Evolutionary conservation across 2,797 vertebrate species (phyloP), one percentile per base, ranked within the genome.

Genomic region (Zalophus californianus): DNA sequence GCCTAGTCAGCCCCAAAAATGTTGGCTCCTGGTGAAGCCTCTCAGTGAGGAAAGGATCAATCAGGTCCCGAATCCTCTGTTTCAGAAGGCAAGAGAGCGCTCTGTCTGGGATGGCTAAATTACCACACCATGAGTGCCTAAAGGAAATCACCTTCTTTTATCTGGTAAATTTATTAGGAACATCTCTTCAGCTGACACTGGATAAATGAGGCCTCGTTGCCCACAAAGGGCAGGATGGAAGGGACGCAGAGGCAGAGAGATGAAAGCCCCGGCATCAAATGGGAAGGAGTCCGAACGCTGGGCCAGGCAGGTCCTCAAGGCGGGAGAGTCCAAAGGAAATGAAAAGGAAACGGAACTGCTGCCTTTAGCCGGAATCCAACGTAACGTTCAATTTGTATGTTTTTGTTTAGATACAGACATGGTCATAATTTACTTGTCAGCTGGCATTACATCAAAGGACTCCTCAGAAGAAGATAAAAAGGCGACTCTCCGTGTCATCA

Each of bases 401-500:
- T 94, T 97, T 7, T 93, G 95, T 96, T 91, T 92, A 99, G 99
- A 99, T 95, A 99, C 99, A 0, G 99, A 99, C 98, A 99, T 99
- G 99, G 99, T 99, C 98, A 99, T 99, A 97, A 99, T 99, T 98
- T 99, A 99, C 98, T 98, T 99, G 98, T 99, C 99, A 0, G 99
- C 99, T 35, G 99, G 99, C 20, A 98, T 99, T 97, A 99, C 99
- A 15, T 99, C 99, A 35, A 99, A 99, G 86, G 99, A 99, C 96
- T 99, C 99, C 5, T 99, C 99, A 0, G 99, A 99, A 98, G 99
- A 99, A 66, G 99, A 99, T 98, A 99, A 99, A 98, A 99, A 99
- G 97, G 98, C 99, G 2, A 99, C 99, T 3, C 99, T 99, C 16
- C 99, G 99, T 20, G 99, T 99, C 98, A 99, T 99, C 97, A 99